Evolutionary conservation across 2,888 invertebrate genomes (phyloP).

Genomic region (Sesia bembeciformis): DNA sequence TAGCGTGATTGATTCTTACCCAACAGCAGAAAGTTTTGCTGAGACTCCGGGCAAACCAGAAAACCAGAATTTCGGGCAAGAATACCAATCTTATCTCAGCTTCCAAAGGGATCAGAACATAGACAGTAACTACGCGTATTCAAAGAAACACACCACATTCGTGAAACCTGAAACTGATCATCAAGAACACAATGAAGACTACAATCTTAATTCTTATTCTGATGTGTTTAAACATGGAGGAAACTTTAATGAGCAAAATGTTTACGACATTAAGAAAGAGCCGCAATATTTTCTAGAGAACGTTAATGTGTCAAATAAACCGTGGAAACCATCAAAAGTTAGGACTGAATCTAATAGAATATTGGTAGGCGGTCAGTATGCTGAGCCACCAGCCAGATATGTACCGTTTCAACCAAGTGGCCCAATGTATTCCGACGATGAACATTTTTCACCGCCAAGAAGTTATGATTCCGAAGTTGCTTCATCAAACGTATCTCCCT

Average conservation of each 20-base stretch:
- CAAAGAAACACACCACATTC: slow-evolving; percentile 22
- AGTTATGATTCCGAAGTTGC: slow-evolving; percentile 26
- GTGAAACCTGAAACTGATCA: slow-evolving; percentile 14
- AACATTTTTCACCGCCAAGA: slow-evolving; percentile 22
- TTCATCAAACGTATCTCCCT: slow-evolving; percentile 45
- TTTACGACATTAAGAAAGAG: slow-evolving; percentile 15
- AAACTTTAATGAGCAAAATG: slow-evolving; percentile 13
- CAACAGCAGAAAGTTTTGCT: slow-evolving; percentile 17
- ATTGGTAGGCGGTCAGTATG: slow-evolving; percentile 55
- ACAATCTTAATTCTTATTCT: slow-evolving; percentile 17
- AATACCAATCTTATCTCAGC: slow-evolving; percentile 22
- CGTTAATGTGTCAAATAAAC: slow-evolving; percentile 20
- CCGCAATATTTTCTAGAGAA: slow-evolving; percentile 18
- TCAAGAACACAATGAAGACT: slow-evolving; percentile 1
- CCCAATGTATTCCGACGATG: slow-evolving; percentile 23
- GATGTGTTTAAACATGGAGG: slow-evolving; percentile 21
- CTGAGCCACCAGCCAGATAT: slow-evolving; percentile 55
- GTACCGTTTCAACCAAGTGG: slow-evolving; percentile 27
- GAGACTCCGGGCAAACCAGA: slow-evolving; percentile 15
- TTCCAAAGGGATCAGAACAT: slow-evolving; percentile 16
- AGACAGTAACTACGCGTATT: slow-evolving; percentile 25
- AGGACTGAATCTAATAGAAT: slow-evolving; percentile 8
- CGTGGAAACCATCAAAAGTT: slow-evolving; percentile 22
- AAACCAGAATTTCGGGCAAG: slow-evolving; percentile 16
- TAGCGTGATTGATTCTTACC: slow-evolving; percentile 12